Evolutionary conservation across 2,797 vertebrate species (phyloP).

Genomic region (Sebastes diaconus): DNA sequence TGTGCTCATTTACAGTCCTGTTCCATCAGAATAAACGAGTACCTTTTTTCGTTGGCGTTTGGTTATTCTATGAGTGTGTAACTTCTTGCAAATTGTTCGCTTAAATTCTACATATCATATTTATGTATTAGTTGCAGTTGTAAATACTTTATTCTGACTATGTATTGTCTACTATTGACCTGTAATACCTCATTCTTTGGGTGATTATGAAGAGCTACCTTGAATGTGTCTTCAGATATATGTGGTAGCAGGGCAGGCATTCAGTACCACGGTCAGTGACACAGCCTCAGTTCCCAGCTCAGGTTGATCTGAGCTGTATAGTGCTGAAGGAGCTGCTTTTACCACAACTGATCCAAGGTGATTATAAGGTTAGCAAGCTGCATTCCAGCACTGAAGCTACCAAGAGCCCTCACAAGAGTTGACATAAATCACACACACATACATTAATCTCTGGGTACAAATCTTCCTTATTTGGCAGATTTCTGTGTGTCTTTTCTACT

Average conservation of each 20-base stretch:
- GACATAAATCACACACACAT: not conserved
- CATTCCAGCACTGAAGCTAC: not conserved
- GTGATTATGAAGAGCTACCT: not conserved
- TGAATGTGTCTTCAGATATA: slow-evolving; percentile 1
- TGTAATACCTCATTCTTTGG: not conserved
- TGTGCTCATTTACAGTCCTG: not conserved
- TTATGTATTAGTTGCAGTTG: not conserved
- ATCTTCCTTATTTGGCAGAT: not conserved
- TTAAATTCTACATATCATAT: not conserved
- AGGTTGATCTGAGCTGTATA: not conserved
- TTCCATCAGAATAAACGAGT: not conserved
- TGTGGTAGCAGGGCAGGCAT: slow-evolving; percentile 1
- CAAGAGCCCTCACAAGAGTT: not conserved
- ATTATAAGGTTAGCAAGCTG: not conserved
- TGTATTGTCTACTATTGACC: not conserved
- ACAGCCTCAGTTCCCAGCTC: not conserved
- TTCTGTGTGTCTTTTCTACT: not conserved
- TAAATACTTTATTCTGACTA: not conserved
- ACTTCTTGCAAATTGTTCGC: not conserved
- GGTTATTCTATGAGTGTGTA: not conserved
- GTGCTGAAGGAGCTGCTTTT: not conserved
- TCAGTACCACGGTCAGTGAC: slow-evolving; percentile 66
- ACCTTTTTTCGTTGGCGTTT: not conserved
- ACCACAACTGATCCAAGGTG: not conserved
- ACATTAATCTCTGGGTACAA: not conserved